Evolutionary conservation across 1,140 invertebrate genomes (phyloP).

Genomic region (Sycophaga agraensis): DNA sequence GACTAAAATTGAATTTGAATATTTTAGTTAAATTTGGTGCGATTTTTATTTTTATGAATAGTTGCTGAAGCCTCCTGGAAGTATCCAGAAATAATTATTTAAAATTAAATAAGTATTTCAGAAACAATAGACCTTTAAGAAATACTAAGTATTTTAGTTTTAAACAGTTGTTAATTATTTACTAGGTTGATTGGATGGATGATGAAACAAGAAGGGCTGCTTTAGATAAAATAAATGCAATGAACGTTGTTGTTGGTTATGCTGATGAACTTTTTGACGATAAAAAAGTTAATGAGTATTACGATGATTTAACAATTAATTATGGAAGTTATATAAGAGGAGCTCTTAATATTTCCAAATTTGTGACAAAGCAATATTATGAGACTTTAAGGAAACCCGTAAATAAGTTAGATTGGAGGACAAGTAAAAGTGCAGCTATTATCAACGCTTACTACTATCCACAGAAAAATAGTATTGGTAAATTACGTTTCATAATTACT

Average conservation of each 20-base stretch:
- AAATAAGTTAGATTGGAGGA: constrained; percentile 74
- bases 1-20: too few species aligned
- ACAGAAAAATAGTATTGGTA: constrained; percentile 68
- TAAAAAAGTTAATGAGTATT: constrained; percentile 74
- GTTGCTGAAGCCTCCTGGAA: too few species aligned
- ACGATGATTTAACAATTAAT: constrained; percentile 70
- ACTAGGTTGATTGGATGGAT: constrained; percentile 86
- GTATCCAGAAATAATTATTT: too few species aligned
- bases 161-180: too few species aligned
- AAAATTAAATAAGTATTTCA: too few species aligned
- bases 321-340: constrained; percentile 71
- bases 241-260: constrained; percentile 79
- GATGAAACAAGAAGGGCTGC: constrained; percentile 70
- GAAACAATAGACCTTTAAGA: too few species aligned
- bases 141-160: too few species aligned
- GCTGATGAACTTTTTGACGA: constrained; percentile 79
- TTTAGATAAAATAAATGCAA: constrained; percentile 72
- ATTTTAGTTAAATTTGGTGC: too few species aligned
- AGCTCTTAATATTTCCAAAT: constrained; percentile 72
- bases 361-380: constrained; percentile 76
- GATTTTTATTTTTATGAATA: too few species aligned
- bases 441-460: constrained; percentile 70
- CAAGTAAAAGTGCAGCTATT: constrained; percentile 63
- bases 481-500: too few species aligned
- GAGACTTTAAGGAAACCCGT: constrained; percentile 73